Percentiles rank a stretch among this genome's conserved stretches.
Conservation (phyloP, 2,888 invertebrate genomes). For the Eumacrocentrus americanus region DNA sequence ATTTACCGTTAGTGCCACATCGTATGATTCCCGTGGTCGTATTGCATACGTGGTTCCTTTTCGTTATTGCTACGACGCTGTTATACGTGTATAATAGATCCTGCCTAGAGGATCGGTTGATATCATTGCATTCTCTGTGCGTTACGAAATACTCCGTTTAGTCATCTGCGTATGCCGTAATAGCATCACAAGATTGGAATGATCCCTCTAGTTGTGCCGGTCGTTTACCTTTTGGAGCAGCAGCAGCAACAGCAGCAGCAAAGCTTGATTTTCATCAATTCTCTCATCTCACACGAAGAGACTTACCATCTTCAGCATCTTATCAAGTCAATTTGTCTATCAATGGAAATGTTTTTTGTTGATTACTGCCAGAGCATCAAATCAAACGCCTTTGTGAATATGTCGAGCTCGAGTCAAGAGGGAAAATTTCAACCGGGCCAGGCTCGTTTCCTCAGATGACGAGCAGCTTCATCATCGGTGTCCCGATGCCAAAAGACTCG, state of each 20-base stretch:
- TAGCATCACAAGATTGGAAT: conserved; percentile 41
- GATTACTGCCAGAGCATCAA: not conserved
- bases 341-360: conserved; percentile 12
- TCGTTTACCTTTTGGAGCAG: conserved; percentile 9
- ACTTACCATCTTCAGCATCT: not conserved
- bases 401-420: not conserved
- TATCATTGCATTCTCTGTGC: too few species aligned
- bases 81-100: too few species aligned
- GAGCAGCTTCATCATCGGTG: conserved; percentile 52
- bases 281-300: too few species aligned
- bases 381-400: not conserved
- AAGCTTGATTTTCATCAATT: too few species aligned
- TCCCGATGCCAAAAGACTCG: conserved; percentile 43
- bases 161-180: not conserved
- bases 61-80: too few species aligned
- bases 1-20: conserved; percentile 22
- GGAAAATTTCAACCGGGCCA: conserved; percentile 14
- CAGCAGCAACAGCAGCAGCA: not conserved
- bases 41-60: too few species aligned
- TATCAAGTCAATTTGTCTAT: not conserved
- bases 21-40: too few species aligned
- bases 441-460: conserved; percentile 49
- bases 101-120: too few species aligned
- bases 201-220: conserved; percentile 37
- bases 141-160: too few species aligned